Evolutionary conservation across 2,888 invertebrate genomes (phyloP).

Genomic region (Protula sp.): DNA sequence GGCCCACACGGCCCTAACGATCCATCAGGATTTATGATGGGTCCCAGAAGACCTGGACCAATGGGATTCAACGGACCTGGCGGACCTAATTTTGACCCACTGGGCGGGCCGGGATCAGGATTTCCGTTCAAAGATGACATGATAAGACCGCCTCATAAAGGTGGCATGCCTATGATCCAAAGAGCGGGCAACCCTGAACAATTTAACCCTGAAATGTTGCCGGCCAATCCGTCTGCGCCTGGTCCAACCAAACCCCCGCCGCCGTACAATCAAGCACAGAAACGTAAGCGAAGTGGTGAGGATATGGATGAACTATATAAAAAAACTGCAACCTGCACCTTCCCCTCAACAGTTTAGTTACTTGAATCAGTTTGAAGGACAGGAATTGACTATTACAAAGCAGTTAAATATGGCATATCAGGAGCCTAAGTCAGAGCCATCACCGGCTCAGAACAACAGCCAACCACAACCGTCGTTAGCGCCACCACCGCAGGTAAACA

Average conservation of each 20-base stretch:
- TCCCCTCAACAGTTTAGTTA: conserved; percentile 95
- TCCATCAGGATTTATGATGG: conserved; percentile 13
- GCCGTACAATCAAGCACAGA: conserved; percentile 47
- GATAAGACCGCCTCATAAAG: conserved; percentile 18
- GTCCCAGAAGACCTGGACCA: conserved; percentile 15
- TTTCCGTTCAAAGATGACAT: conserved; percentile 21
- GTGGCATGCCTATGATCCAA: conserved; percentile 32
- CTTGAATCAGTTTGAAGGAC: conserved; percentile 90
- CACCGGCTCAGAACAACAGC: not conserved
- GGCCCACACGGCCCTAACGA: conserved; percentile 15
- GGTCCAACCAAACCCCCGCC: conserved; percentile 44
- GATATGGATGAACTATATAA: conserved; percentile 68
- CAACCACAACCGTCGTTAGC: conserved; percentile 15
- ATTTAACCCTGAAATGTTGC: conserved; percentile 37
- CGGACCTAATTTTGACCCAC: conserved; percentile 24
- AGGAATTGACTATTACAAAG: conserved; percentile 92
- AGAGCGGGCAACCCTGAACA: conserved; percentile 50
- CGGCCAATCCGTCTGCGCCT: conserved; percentile 14
- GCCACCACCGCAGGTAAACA: conserved; percentile 15
- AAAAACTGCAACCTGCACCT: conserved; percentile 69
- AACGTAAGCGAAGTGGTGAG: conserved; percentile 38
- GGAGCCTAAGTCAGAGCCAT: conserved; percentile 24
- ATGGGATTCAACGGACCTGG: conserved; percentile 16
- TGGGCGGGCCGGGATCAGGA: conserved; percentile 19
- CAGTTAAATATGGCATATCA: conserved; percentile 79